A percentile compares a stretch with the other conserved stretches of the same genome.
phyloP scores from a whole-genome alignment of 92 coral and sea anemone genomes.

The Virgularia gustaviana region DNA sequence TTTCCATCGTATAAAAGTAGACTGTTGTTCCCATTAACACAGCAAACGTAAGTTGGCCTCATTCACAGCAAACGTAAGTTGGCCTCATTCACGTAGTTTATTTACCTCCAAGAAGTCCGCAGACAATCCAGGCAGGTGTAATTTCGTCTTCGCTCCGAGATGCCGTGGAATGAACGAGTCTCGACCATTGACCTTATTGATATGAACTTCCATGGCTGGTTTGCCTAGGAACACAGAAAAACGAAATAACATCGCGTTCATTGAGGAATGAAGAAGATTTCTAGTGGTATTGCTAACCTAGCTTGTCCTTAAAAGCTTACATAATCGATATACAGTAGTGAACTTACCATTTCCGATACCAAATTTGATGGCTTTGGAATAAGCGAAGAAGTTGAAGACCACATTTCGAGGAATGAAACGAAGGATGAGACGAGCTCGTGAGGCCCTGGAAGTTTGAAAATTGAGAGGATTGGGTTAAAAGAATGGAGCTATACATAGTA shows the following conservation, averaged over 20 bases:
- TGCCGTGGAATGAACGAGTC: conserved; percentile 75
- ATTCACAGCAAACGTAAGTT: not conserved
- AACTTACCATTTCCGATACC: conserved; percentile 66
- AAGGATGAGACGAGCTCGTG: conserved; percentile 77
- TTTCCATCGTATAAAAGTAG: not conserved
- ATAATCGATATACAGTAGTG: no score
- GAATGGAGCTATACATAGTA: no score
- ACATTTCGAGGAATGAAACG: conserved; percentile 55
- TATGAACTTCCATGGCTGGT: conserved; percentile 63
- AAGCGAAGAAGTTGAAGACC: conserved; percentile 33
- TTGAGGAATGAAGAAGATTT: no score
- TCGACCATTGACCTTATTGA: conserved; percentile 70
- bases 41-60: not conserved
- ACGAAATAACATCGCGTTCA: not conserved
- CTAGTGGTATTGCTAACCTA: no score
- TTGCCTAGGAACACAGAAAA: conserved; percentile 50
- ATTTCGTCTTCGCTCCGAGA: conserved; percentile 56
- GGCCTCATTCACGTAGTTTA: not conserved
- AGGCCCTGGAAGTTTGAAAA: conserved; percentile 63
- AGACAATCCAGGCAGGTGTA: conserved; percentile 58
- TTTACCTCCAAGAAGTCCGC: conserved; percentile 68
- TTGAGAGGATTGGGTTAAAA: not conserved
- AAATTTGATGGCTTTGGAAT: conserved; percentile 73
- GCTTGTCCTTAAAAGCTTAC: not conserved
- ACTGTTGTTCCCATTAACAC: no score